Evolutionary conservation across 2,113 vertebrate species (phyloP).

Genomic region (Pyxicephalus adspersus): DNA sequence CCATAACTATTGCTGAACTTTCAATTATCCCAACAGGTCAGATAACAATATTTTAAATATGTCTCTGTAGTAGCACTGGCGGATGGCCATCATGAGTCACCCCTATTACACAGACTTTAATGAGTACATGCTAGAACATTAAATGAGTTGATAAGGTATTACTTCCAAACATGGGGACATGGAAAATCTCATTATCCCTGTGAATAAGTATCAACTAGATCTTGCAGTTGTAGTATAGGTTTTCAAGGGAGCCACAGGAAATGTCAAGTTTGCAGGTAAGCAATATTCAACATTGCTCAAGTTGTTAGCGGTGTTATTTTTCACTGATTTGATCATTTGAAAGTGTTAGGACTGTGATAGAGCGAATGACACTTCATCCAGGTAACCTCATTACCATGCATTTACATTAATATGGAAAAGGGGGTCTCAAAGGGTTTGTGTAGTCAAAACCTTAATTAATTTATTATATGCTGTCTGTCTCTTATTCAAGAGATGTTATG

Average conservation of each 20-base stretch:
- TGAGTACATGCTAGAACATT: constrained; percentile 38
- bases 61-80: constrained; percentile 53
- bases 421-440: too few species aligned
- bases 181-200: constrained; percentile 41
- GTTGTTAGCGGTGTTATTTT: too few species aligned
- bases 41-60: constrained; percentile 52
- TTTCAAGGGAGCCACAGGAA: constrained; percentile 6
- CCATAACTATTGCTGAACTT: constrained; percentile 36
- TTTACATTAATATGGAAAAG: too few species aligned
- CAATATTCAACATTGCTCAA: neutral
- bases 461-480: too few species aligned
- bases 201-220: constrained; percentile 1
- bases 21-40: constrained; percentile 57
- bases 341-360: neutral
- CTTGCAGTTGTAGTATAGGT: neutral
- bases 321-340: too few species aligned
- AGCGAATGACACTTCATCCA: too few species aligned
- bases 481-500: too few species aligned
- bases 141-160: constrained; percentile 43
- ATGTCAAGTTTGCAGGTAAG: neutral
- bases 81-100: constrained; percentile 51
- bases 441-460: too few species aligned
- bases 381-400: too few species aligned
- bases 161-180: constrained; percentile 38
- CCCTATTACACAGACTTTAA: constrained; percentile 43